Percentiles rank a stretch among this genome's conserved stretches.
These are phyloP conservation scores for Colostygia pectinataria DNA, from an alignment of 2,888 invertebrate species.

Conservation along the genomic window DNA sequence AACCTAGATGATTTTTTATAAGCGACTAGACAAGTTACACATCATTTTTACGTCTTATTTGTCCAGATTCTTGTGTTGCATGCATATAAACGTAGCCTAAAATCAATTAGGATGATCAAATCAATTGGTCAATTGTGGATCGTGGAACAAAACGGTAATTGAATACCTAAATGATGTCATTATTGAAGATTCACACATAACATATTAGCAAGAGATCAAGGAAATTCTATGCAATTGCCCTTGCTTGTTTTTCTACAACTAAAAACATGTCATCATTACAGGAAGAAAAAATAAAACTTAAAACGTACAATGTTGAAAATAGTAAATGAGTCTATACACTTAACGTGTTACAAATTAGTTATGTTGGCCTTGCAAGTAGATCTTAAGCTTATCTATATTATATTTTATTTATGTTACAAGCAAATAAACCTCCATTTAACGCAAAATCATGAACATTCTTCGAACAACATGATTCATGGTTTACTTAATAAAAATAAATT, in stretches of 20 bases:
- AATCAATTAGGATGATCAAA: conserved; percentile 26
- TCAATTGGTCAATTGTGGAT: conserved; percentile 34
- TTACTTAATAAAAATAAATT: conserved; percentile 21
- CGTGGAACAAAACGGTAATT: too few relatives aligned
- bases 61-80: conserved; percentile 19
- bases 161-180: conserved; percentile 38
- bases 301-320: conserved; percentile 1
- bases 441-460: background rate
- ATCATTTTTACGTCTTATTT: background rate
- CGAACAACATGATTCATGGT: background rate
- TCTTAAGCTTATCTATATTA: too few relatives aligned
- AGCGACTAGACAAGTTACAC: too few relatives aligned
- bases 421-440: too few relatives aligned
- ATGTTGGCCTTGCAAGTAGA: background rate
- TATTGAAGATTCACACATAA: conserved; percentile 17
- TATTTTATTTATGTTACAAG: too few relatives aligned
- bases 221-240: conserved; percentile 12
- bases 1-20: too few relatives aligned
- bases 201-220: too few relatives aligned
- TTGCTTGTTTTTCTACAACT: background rate
- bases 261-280: background rate
- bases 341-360: background rate
- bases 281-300: background rate
- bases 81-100: conserved; percentile 6
- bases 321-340: background rate